Base-by-base conservation (phyloP, 2,888 invertebrate genomes). In the Trypoxylon attenuatum region DNA sequence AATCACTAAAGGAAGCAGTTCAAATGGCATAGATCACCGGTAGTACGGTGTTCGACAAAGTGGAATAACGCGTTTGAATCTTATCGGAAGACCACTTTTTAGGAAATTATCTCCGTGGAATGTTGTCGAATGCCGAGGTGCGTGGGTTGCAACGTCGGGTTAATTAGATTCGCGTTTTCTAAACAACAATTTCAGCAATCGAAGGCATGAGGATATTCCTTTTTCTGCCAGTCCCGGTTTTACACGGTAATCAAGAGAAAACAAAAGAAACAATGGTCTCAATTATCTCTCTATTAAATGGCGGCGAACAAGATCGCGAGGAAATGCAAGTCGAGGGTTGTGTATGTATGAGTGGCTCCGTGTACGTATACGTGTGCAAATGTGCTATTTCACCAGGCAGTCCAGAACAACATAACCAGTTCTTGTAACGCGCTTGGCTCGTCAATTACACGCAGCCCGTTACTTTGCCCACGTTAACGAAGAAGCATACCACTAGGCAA, bases 401-500 rank as follows among this genome's bases (percentile, higher is more conserved):
- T 55, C 39, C 10, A 47, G 57, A 51, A 64, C 60, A 50, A 56
- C 52, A 19, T 42, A 64, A 73, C 72, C 67, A 59, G 67, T 70
- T 73, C 38, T 43, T 45, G 41, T 16, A 13, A 19, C 42, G 13
- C 59, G 47, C 49, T 46, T 29, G 39, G 50, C 56, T 33, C 60
- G 46, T 19, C 23, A 45, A 13, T 18, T 46, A 23, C 47, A 41
- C 56, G 43, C 55, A 33, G 16, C 15, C 60, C 50, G 50, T 63
- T 60, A 39, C 46, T 33, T 55, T 29, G 43, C 47, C 15, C 41
- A 50, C 56, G 45, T 52, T 67, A 71, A 71, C 68, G 66, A 75
- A 69, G 67, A 73, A 71, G 63, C 73, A 58, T 60, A 61, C 59
- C 27, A 41, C 45, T 51, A 55, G 50, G 42, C 42, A 54, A 50